A percentile compares a stretch with the other conserved stretches of the same genome.
Evolutionary conservation across 2,888 invertebrate genomes (phyloP).

Genomic region (Sclerodermus sp.): DNA sequence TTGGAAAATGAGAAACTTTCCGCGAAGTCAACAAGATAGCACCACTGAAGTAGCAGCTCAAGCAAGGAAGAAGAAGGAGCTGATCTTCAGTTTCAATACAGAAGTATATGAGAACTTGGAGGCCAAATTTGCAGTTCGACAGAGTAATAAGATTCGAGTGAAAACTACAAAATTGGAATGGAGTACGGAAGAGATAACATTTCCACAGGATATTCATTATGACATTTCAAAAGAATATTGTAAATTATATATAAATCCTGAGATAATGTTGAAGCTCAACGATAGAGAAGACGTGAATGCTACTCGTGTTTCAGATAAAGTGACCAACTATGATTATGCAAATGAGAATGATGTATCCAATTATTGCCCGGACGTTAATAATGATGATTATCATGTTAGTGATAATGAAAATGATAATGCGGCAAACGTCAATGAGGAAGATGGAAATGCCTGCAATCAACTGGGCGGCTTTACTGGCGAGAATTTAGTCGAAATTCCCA

Average conservation of each 20-base stretch:
- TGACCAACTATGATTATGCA: conserved; percentile 61
- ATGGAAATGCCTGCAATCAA: conserved; percentile 33
- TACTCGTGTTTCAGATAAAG: conserved; percentile 42
- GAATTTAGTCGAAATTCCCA: conserved; percentile 70
- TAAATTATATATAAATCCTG: conserved; percentile 6
- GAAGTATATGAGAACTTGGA: conserved; percentile 12
- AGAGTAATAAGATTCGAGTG: conserved; percentile 17
- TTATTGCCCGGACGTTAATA: conserved; percentile 58
- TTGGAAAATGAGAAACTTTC: conserved; percentile 72
- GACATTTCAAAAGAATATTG: conserved; percentile 17
- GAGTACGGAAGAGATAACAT: conserved; percentile 32
- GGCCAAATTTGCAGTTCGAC: conserved; percentile 16
- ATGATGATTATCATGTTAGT: conserved; percentile 23
- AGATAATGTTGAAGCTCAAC: not conserved
- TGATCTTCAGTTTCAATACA: conserved; percentile 18
- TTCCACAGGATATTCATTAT: conserved; percentile 33
- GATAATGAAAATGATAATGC: conserved; percentile 26
- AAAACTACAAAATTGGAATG: conserved; percentile 34
- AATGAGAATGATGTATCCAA: conserved; percentile 61
- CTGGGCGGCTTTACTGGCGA: conserved; percentile 56
- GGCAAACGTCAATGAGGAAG: conserved; percentile 43
- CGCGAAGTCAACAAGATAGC: conserved; percentile 40
- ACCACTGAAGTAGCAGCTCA: conserved; percentile 17
- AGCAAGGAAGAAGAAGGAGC: conserved; percentile 28
- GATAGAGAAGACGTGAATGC: conserved; percentile 10